phyloP scores from a whole-genome alignment of 53 echinoderm and acorn worm genomes.

The Henricia sp. region DNA sequence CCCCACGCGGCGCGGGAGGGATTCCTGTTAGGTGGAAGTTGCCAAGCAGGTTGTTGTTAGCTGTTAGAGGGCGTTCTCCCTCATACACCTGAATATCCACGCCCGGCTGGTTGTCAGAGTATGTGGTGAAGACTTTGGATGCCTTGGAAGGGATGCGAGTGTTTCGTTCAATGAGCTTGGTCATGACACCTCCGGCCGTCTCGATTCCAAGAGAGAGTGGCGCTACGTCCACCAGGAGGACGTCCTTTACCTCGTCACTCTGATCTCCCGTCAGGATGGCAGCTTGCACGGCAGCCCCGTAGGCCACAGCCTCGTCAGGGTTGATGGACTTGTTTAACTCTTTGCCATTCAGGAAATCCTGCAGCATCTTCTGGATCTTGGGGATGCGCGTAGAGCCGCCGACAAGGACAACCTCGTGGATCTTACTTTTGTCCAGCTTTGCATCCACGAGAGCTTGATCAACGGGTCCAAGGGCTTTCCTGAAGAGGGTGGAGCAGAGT shows the following conservation, averaged over 20 bases:
- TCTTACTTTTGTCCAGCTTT: constrained; percentile 78
- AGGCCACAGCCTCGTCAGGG: constrained; percentile 97
- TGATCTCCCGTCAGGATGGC: constrained; percentile 95
- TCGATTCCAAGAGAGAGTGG: constrained; percentile 87
- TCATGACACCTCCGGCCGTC: constrained; percentile 94
- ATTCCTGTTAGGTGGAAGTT: constrained; percentile 80
- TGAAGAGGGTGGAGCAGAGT: constrained; percentile 88
- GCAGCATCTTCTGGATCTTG: constrained; percentile 92
- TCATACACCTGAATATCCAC: constrained; percentile 85
- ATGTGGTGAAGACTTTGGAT: constrained; percentile 79
- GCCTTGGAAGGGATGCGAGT: constrained; percentile 86
- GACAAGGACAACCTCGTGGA: constrained; percentile 91
- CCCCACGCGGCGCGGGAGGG: constrained; percentile 81
- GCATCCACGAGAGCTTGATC: constrained; percentile 92
- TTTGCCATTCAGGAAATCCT: constrained; percentile 91
- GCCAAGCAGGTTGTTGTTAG: constrained; percentile 87
- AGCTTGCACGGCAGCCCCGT: constrained; percentile 97
- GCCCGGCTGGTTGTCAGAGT: constrained; percentile 86
- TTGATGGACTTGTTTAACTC: constrained; percentile 92
- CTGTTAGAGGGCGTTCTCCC: constrained; percentile 91
- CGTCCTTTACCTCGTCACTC: constrained; percentile 83
- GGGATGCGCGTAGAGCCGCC: constrained; percentile 97
- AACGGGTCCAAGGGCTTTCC: constrained; percentile 85
- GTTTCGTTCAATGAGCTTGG: constrained; percentile 89
- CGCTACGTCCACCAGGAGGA: constrained; percentile 86